phyloP scores from a whole-genome alignment of 1,140 invertebrate genomes.

The Brachionus rubens region DNA sequence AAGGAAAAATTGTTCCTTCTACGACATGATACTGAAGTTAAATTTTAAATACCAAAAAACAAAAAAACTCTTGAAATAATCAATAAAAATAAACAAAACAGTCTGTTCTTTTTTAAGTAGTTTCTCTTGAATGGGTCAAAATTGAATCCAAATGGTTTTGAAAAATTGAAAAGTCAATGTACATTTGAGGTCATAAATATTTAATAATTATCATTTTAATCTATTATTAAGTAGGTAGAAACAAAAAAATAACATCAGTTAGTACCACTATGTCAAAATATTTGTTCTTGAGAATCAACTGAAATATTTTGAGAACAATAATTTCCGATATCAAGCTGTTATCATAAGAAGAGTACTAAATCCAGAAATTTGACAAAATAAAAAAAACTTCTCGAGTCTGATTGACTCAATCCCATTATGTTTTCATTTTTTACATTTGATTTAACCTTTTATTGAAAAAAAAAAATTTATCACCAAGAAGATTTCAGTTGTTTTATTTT shows the following conservation, averaged over 20 bases:
- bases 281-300: neutral
- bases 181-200: neutral
- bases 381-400: slow-evolving; percentile 20
- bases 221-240: no score
- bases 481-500: neutral
- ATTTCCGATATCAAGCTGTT: slow-evolving; percentile 26
- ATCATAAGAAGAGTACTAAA: neutral
- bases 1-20: neutral
- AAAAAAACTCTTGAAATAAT: neutral
- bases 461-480: slow-evolving; percentile 1
- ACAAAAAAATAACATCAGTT: slow-evolving; percentile 12
- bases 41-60: neutral
- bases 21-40: neutral
- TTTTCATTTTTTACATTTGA: slow-evolving; percentile 5
- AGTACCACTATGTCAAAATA: neutral
- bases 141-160: no score
- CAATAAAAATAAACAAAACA: no score
- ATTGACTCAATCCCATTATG: slow-evolving; percentile 7
- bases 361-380: neutral
- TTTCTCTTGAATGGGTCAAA: neutral
- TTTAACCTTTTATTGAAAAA: slow-evolving; percentile 24
- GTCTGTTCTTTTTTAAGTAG: no score
- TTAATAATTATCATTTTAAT: slow-evolving; percentile 26
- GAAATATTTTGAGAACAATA: slow-evolving; percentile 23
- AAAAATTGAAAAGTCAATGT: no score